phyloP scores from a whole-genome alignment of 2,797 vertebrate species.

The Euphonia xanthogaster region DNA sequence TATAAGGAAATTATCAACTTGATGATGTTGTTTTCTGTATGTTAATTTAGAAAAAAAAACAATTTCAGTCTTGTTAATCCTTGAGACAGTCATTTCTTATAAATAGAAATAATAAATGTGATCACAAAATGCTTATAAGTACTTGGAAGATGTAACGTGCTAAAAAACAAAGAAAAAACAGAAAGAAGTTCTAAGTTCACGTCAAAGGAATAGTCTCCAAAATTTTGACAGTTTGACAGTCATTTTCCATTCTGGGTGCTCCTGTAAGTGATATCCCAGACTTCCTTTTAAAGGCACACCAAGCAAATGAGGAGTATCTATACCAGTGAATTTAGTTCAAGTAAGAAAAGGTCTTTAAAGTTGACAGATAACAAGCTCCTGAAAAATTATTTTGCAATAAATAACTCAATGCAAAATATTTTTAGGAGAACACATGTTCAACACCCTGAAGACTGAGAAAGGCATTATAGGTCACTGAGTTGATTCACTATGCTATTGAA shows the following conservation, averaged over 20 bases:
- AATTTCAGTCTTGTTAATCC: not conserved
- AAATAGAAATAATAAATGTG: slow-evolving; percentile 31
- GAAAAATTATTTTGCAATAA: not conserved
- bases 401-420: not conserved
- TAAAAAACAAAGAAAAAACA: not conserved
- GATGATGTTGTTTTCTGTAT: not conserved
- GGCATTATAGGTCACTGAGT: not conserved
- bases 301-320: not conserved
- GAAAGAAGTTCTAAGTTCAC: not conserved
- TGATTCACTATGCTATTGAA: not conserved
- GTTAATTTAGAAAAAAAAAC: not conserved
- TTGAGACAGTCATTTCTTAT: not conserved
- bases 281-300: not conserved
- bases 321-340: not conserved
- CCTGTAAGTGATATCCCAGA: not conserved
- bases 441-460: not conserved
- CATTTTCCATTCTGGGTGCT: not conserved
- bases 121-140: slow-evolving; percentile 10
- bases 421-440: not conserved
- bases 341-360: not conserved
- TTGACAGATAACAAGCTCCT: not conserved
- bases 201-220: not conserved
- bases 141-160: slow-evolving; percentile 2
- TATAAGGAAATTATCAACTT: not conserved
- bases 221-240: not conserved